A percentile compares a stretch with the other conserved stretches of the same genome.
Conservation (phyloP, 2,113 vertebrate species). For the Zonotrichia leucophrys region DNA sequence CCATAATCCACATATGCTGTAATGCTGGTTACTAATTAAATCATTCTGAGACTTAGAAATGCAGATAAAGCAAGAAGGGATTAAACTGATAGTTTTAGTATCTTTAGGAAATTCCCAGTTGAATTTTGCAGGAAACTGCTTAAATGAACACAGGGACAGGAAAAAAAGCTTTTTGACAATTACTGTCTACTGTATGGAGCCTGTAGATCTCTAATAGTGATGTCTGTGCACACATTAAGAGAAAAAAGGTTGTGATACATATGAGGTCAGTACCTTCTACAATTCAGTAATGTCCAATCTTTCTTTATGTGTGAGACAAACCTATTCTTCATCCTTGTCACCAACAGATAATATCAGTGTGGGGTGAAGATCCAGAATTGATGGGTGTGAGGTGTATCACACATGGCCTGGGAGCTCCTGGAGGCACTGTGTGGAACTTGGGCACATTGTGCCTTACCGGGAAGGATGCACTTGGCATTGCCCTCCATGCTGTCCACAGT, state of each 20-base stretch:
- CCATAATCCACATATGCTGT: slow-evolving; percentile 25
- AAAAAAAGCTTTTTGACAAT: not conserved
- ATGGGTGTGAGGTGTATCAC: not conserved
- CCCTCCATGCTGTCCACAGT: not conserved
- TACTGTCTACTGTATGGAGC: not conserved
- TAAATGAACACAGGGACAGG: not conserved
- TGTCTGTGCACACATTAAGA: not conserved
- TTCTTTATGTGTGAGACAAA: not conserved
- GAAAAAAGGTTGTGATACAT: not conserved
- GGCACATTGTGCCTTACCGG: not conserved
- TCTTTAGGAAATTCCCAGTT: slow-evolving; percentile 56
- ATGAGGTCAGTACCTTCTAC: not conserved
- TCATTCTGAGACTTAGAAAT: slow-evolving; percentile 50
- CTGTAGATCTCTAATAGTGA: not conserved
- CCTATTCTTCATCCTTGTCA: not conserved
- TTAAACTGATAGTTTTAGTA: slow-evolving; percentile 67
- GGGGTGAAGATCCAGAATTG: not conserved
- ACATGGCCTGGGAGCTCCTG: not conserved
- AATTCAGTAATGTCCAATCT: not conserved
- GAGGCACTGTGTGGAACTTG: not conserved
- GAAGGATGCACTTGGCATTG: not conserved
- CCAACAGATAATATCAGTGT: not conserved
- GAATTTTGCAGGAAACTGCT: slow-evolving; percentile 59
- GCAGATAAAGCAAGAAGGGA: slow-evolving; percentile 50
- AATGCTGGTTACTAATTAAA: slow-evolving; percentile 57